Evolutionary conservation across 2,888 invertebrate genomes (phyloP), one percentile per base, ranked within the genome.

Genomic region (Oscheius sp.): DNA sequence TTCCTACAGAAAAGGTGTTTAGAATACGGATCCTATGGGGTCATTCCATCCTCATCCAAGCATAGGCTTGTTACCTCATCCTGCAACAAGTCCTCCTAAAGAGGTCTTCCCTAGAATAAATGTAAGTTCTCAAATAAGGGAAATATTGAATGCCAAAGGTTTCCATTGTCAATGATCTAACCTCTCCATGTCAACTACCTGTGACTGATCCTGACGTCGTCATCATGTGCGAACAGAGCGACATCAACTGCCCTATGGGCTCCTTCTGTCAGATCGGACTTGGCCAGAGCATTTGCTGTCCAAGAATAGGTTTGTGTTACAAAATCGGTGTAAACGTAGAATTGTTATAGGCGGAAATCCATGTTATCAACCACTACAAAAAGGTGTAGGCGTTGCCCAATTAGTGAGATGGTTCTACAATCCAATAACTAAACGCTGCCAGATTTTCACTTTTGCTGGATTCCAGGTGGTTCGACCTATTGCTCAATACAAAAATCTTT

Each of bases 351-450:
- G 77, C 16, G 75, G 71, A 0, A 74, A 79, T 25, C 78, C 81
- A 0, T 85, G 85, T 58, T 59, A 69, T 45, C 82, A 84, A 53
- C 59, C 80, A 6, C 69, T 79, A 41, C 75, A 79, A 27, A 71
- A 72, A 9, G 85, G 85, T 0, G 56, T 80, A 9, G 85, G 85
- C n/a, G 59, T 69, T 13, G 53, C 80, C 3, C 66, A 69, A 2
- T 43, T 84, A 27, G 53, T 75, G n/a, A 46, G 85, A 9, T 85
- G 83, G 83, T 82, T 69, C 68, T 85, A 74, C 64, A 82, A 85
- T 68, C 72, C 75, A 13, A 45, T 73, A 18, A 77, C 82, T 5
- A 56, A 69, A 9, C 63, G 73, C 1, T 85, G 85, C 58, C 68
- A 75, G 45, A 76, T 80, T 13, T 85, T 84, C 71, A 53, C 74